Conservation (phyloP, 2,888 invertebrate genomes). For the Tetropium fuscum region DNA sequence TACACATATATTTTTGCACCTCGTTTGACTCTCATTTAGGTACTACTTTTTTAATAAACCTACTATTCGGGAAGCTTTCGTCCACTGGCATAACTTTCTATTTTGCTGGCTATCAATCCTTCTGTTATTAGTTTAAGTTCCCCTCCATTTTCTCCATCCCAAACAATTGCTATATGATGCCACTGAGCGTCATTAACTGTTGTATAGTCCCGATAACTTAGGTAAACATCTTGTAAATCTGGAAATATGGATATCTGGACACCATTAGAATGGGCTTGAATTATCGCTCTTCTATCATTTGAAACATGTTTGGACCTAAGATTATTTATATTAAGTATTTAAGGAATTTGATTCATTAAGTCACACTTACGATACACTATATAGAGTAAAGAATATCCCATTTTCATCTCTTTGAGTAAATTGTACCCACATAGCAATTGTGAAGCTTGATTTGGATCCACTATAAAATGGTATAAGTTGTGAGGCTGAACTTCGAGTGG, state of each 20-base stretch:
- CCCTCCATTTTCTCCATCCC: slow-evolving; percentile 90
- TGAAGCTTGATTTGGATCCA: slow-evolving; percentile 81
- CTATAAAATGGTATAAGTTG: slow-evolving; percentile 93
- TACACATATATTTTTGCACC: too few relatives aligned
- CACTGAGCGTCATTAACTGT: slow-evolving; percentile 96
- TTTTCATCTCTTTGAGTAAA: slow-evolving; percentile 92
- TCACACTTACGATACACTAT: slow-evolving; percentile 82
- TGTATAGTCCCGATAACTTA: slow-evolving; percentile 91
- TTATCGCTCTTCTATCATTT: slow-evolving; percentile 80
- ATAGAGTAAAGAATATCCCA: slow-evolving; percentile 94
- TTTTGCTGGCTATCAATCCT: slow-evolving; percentile 93
- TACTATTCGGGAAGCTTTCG: slow-evolving; percentile 85
- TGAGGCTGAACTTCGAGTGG: slow-evolving; percentile 89
- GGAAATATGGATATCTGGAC: slow-evolving; percentile 91
- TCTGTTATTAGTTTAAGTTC: slow-evolving; percentile 93
- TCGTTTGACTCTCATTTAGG: too few relatives aligned
- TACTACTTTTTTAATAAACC: slow-evolving; percentile 58
- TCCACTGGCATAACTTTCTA: slow-evolving; percentile 89
- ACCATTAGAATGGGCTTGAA: slow-evolving; percentile 94
- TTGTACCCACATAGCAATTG: slow-evolving; percentile 96
- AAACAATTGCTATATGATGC: slow-evolving; percentile 96
- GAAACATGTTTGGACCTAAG: slow-evolving; percentile 83
- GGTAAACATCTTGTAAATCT: slow-evolving; percentile 88
- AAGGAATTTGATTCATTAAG: neutral
- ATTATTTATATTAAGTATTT: neutral